Conservation (phyloP, 2,888 invertebrate species). For the Chloroclystis v-ata region DNA sequence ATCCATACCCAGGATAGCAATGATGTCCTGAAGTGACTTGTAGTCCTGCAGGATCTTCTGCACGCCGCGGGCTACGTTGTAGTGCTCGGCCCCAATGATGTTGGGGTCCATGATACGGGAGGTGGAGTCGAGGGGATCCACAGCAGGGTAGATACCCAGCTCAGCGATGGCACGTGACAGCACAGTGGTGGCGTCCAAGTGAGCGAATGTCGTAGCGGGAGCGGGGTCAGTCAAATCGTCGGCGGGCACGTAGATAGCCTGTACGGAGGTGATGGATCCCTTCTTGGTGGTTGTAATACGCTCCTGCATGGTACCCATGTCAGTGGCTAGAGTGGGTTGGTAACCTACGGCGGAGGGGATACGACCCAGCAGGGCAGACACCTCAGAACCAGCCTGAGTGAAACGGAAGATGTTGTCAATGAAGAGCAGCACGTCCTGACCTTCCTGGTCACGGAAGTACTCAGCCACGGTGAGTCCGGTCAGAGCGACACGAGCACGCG, state of each 20-base stretch:
- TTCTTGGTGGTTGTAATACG: constrained; percentile 96
- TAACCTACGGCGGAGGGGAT: constrained; percentile 98
- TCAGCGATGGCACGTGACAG: constrained; percentile 95
- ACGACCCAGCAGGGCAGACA: constrained; percentile 95
- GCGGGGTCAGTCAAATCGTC: constrained; percentile 98
- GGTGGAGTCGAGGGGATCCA: constrained; percentile 95
- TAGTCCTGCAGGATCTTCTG: constrained; percentile 94
- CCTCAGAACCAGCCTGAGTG: constrained; percentile 94
- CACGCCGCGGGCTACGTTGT: constrained; percentile 92
- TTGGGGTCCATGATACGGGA: constrained; percentile 97
- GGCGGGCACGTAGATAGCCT: constrained; percentile 97
- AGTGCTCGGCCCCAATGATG: constrained; percentile 93
- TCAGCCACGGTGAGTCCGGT: constrained; percentile 96
- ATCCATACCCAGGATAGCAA: constrained; percentile 92
- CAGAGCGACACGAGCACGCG: constrained; percentile 94
- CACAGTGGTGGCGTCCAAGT: constrained; percentile 97
- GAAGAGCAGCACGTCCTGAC: constrained; percentile 95
- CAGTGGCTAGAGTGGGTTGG: constrained; percentile 96
- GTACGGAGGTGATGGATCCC: constrained; percentile 97
- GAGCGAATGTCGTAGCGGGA: constrained; percentile 96
- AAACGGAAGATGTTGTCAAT: constrained; percentile 98
- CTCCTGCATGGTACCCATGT: constrained; percentile 99
- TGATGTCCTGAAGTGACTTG: constrained; percentile 89
- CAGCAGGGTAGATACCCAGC: constrained; percentile 95
- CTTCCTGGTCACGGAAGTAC: constrained; percentile 96